These are phyloP conservation scores for Motacilla alba DNA, from an alignment of 2,113 vertebrate species.

Conservation along the genomic window DNA sequence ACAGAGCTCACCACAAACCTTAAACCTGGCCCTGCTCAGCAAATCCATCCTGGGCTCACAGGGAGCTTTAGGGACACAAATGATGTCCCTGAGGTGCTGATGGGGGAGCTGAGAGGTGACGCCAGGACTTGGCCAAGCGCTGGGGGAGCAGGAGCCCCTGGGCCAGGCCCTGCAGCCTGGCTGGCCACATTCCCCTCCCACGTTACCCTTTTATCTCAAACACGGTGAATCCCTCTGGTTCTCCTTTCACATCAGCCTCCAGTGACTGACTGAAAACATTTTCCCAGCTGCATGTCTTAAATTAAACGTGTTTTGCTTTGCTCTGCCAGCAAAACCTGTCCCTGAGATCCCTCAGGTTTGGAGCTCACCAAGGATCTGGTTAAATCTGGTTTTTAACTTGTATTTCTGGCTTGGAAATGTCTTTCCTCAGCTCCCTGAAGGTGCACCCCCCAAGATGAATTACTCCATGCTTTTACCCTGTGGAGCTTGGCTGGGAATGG, in stretches of 20 bases:
- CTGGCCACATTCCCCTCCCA: background rate
- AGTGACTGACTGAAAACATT: slow-evolving; percentile 17
- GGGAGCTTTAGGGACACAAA: background rate
- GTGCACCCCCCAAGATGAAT: background rate
- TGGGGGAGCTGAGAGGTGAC: background rate
- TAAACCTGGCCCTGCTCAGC: background rate
- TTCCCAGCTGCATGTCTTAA: slow-evolving; percentile 22
- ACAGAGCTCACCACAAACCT: background rate
- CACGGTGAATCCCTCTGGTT: background rate
- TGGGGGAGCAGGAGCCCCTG: background rate
- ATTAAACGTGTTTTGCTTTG: slow-evolving; percentile 23
- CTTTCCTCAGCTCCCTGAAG: background rate
- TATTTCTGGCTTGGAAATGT: background rate
- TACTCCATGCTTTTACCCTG: background rate
- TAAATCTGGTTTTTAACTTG: background rate
- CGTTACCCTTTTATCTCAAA: background rate
- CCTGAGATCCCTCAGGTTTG: background rate
- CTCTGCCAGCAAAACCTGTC: background rate
- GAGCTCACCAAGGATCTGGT: background rate
- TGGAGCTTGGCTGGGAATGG: background rate
- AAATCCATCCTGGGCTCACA: background rate
- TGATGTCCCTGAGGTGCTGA: accelerated
- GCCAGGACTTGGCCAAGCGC: accelerated
- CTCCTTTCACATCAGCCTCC: background rate
- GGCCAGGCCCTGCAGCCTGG: background rate